Evolutionary conservation across 2,113 vertebrate genomes (phyloP), one percentile per base, ranked within the genome.

Genomic region (Scortum barcoo): DNA sequence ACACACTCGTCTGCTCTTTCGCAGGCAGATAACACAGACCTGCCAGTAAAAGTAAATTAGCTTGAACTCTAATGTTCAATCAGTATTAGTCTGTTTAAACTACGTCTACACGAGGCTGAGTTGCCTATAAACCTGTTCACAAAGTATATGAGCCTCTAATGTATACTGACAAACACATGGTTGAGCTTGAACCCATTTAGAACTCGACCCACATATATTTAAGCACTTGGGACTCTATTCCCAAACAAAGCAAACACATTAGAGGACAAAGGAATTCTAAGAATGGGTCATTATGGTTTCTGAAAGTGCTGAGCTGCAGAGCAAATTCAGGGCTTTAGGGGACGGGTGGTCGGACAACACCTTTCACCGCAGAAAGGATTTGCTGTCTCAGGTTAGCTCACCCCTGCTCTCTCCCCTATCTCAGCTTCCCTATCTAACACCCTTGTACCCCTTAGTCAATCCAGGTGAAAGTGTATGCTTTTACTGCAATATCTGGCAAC

Each of bases 281-380:
- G 67, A 78, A 83, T 82, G 77, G 79, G 62, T 87, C 62, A 85
- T 89, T 86, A 86, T 86, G 86, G 77, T 79, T 88, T 92, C 50
- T 72, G 19, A 80, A 78, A 84, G 76, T 50, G 40, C n/a, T 77
- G 65, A 58, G 50, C 51, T 44, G 22, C 46, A 78, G 53, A 78
- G 83, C 60, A 76, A 72, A 70, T 61, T 67, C 54, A 40, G 60
- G 58, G 40, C 56, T 66, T 89, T 76, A 73, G 30, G 57, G 48
- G 72, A 80, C 76, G 70, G 6, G 42, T 71, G 67, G 61, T 1
- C 9, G 20, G 62, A 60, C 57, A 77, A 56, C 80, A 77, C 60
- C 69, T 81, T 57, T 75, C 73, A 89, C 73, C n/a, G 20, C 1
- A 82, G 63, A 73, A 13, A 68, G 81, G 54, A 82, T 86, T 80